Evolutionary conservation across 1,140 invertebrate species (phyloP).

Genomic region (Anagrus nilaparvatae): DNA sequence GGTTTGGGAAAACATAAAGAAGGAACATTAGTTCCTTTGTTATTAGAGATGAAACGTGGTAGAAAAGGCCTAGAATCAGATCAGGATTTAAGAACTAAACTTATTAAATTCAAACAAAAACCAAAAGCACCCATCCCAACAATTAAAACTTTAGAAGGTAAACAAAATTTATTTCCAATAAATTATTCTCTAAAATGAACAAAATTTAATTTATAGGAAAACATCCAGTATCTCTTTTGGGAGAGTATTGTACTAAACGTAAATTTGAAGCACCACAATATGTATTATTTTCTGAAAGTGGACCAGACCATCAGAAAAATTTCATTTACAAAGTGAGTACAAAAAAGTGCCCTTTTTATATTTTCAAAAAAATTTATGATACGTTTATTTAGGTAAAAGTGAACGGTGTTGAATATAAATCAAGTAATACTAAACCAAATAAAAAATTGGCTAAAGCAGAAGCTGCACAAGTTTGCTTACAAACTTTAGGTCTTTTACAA

Average conservation of each 20-base stretch:
- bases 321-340: constrained; percentile 79
- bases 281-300: constrained; percentile 75
- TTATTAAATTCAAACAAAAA: constrained; percentile 33
- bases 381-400: constrained; percentile 60
- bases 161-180: not conserved
- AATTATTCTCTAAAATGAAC: not conserved
- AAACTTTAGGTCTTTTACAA: constrained; percentile 63
- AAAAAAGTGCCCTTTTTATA: too few species aligned
- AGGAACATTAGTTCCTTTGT: constrained; percentile 76
- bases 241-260: constrained; percentile 83
- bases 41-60: constrained; percentile 87
- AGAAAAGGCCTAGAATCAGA: constrained; percentile 74
- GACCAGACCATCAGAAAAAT: constrained; percentile 85
- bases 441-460: constrained; percentile 93
- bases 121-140: constrained; percentile 32
- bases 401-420: constrained; percentile 80
- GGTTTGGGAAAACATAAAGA: constrained; percentile 92
- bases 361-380: constrained; percentile 20
- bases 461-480: constrained; percentile 77
- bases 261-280: constrained; percentile 80
- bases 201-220: constrained; percentile 49
- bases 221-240: constrained; percentile 89
- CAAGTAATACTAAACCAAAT: constrained; percentile 73
- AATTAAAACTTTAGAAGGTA: constrained; percentile 44
- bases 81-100: constrained; percentile 49